phyloP scores from a whole-genome alignment of 2,797 vertebrate genomes.

The Adelosebastes latens region DNA sequence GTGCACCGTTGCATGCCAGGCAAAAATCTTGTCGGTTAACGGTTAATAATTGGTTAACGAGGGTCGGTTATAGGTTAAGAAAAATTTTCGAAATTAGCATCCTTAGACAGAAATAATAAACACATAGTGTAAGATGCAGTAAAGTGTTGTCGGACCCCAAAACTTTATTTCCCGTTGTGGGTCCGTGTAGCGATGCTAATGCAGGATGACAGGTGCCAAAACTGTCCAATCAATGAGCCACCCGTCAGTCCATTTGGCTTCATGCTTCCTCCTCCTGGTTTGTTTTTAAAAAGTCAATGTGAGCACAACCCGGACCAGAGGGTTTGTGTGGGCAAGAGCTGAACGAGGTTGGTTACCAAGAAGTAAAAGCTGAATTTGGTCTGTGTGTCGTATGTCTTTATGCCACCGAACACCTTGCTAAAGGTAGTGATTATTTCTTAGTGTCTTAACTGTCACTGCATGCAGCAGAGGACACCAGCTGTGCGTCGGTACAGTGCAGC shows the following conservation, averaged over 20 bases:
- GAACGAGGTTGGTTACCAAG: neutral
- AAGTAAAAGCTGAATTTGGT: neutral
- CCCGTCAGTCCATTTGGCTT: neutral
- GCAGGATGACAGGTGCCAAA: neutral
- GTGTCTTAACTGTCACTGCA: neutral
- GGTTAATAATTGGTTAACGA: too few species aligned
- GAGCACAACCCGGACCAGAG: neutral
- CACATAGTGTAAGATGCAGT: neutral
- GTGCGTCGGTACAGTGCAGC: neutral
- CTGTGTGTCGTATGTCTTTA: neutral
- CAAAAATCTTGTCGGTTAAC: too few species aligned
- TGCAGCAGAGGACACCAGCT: neutral
- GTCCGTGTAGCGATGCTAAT: neutral
- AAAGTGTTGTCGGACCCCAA: neutral
- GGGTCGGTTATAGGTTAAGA: too few species aligned
- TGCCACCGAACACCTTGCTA: neutral
- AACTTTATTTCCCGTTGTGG: neutral
- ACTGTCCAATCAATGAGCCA: conserved; percentile 5
- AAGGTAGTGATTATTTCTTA: neutral
- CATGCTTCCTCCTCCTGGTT: neutral
- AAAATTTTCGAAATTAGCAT: too few species aligned
- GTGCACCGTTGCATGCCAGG: too few species aligned
- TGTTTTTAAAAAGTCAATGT: neutral
- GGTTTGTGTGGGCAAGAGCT: neutral
- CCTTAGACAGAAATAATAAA: neutral